Percentiles rank a stretch among this genome's conserved stretches.
Evolutionary conservation across 2,113 vertebrate genomes (phyloP).

Genomic region (Poecile atricapillus): DNA sequence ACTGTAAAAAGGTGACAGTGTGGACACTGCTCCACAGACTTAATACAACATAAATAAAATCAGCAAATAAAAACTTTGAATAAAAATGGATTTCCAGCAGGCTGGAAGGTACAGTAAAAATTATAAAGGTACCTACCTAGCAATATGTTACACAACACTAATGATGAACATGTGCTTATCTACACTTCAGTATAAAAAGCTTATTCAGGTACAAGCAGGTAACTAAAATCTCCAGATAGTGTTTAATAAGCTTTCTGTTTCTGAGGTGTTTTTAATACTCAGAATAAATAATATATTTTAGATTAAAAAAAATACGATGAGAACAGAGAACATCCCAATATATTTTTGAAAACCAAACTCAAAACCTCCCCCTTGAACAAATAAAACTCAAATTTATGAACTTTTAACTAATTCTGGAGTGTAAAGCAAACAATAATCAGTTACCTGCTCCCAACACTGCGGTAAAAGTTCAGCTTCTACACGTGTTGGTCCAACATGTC

Average conservation of each 20-base stretch:
- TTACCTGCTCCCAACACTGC: conserved; percentile 99
- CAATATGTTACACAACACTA: not conserved
- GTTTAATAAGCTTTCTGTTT: not conserved
- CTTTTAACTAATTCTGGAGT: not conserved
- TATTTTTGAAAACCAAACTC: not conserved
- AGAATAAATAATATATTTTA: not conserved
- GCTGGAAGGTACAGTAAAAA: not conserved
- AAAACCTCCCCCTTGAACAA: not conserved
- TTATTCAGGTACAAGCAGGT: not conserved
- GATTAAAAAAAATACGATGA: not conserved
- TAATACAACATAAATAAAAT: not conserved
- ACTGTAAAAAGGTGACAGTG: not conserved
- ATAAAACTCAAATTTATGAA: not conserved
- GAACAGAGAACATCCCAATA: not conserved
- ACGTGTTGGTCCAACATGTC: conserved; percentile 94
- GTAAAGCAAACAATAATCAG: not conserved
- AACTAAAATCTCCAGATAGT: not conserved
- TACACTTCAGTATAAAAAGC: not conserved
- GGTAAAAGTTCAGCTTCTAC: conserved; percentile 97
- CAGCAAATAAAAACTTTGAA: not conserved
- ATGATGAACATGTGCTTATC: not conserved
- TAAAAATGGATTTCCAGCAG: not conserved
- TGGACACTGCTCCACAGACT: not conserved
- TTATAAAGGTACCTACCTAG: not conserved
- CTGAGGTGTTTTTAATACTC: not conserved